These are phyloP conservation scores for Chloebia gouldiae DNA, from an alignment of 2,113 vertebrate species.

Conservation along the genomic window DNA sequence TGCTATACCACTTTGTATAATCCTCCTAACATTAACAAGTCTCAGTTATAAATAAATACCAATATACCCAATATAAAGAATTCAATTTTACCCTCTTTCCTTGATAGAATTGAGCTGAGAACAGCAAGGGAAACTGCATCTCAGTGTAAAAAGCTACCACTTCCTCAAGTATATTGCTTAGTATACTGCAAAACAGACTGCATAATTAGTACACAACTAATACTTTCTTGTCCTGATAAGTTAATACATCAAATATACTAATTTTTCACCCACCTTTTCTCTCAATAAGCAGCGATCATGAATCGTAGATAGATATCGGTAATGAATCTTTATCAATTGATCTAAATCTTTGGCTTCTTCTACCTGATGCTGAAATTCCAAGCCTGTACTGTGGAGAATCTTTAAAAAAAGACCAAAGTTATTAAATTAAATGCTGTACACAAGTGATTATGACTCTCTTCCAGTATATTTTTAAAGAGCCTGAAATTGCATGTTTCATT, in stretches of 20 bases:
- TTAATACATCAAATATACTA: neutral
- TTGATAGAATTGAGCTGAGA: neutral
- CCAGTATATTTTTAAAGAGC: neutral
- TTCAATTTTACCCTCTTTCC: neutral
- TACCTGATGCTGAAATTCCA: slow-evolving; percentile 98
- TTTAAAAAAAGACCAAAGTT: slow-evolving; percentile 50
- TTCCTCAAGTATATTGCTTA: neutral
- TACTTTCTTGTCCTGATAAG: neutral
- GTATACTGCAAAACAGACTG: neutral
- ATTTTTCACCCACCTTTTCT: slow-evolving; percentile 84
- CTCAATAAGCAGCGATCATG: slow-evolving; percentile 94
- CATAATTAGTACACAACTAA: neutral
- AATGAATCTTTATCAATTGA: slow-evolving; percentile 98
- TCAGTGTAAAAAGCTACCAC: neutral
- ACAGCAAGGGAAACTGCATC: neutral
- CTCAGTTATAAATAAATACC: neutral
- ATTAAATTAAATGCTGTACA: neutral
- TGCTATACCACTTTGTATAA: neutral
- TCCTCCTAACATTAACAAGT: neutral
- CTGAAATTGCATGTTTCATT: neutral
- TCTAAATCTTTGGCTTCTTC: slow-evolving; percentile 98
- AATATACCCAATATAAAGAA: neutral
- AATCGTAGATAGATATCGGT: slow-evolving; percentile 94
- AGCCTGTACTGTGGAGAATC: slow-evolving; percentile 96
- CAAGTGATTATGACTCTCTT: neutral